Percentiles rank a stretch among this genome's conserved stretches.
These are phyloP conservation scores for Lophura nycthemera DNA, from an alignment of 2,113 vertebrate genomes.

Conservation along the genomic window DNA sequence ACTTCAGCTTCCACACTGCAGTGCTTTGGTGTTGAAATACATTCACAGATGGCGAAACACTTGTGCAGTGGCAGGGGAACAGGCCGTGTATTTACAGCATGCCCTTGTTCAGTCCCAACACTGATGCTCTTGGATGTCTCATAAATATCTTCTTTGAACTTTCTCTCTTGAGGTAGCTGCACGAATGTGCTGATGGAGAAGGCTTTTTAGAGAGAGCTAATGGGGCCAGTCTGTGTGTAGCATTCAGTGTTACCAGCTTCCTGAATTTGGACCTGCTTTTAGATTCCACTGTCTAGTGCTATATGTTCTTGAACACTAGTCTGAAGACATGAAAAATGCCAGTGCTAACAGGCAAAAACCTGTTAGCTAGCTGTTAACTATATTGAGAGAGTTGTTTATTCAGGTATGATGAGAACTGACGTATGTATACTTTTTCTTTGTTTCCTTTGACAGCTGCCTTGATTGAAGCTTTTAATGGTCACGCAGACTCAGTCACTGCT, in stretches of 20 bases:
- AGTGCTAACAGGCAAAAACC: background rate
- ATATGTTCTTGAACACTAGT: fast-evolving
- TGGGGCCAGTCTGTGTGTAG: background rate
- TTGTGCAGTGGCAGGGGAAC: background rate
- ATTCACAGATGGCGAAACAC: fast-evolving
- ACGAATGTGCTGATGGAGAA: background rate
- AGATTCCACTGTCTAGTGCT: background rate
- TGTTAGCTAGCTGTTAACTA: background rate
- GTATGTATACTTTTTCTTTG: background rate
- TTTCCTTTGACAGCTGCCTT: conserved; percentile 80
- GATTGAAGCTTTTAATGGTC: conserved; percentile 83
- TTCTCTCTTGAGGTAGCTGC: background rate
- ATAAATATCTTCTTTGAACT: background rate
- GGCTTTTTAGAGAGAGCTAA: background rate
- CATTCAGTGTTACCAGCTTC: background rate
- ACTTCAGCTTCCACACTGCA: background rate
- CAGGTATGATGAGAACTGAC: background rate
- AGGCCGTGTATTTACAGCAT: fast-evolving
- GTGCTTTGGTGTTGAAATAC: background rate
- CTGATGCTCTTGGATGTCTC: background rate
- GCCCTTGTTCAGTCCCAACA: background rate
- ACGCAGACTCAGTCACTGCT: conserved; percentile 75
- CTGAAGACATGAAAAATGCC: background rate
- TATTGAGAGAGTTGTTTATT: background rate
- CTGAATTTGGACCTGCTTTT: background rate